phyloP scores from a whole-genome alignment of 2,113 vertebrate genomes.

The human region GRCh38 chr5:172805001-172805500 shows the following conservation, averaged over 20 bases:
- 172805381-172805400: no score
- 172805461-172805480: no score
- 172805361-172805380: accelerated
- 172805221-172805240: not conserved
- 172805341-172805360: accelerated
- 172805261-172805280: no score
- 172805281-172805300: not conserved
- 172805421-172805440: accelerated
- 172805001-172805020: no score
- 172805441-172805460: accelerated
- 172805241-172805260: not conserved
- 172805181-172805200: not conserved
- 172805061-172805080: not conserved
- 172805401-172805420: no score
- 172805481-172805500: no score
- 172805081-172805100: not conserved
- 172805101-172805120: not conserved
- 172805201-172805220: not conserved
- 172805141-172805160: not conserved
- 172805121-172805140: not conserved
- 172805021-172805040: not conserved
- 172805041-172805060: not conserved
- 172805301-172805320: not conserved
- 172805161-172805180: not conserved
- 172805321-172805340: no score